phyloP scores from a whole-genome alignment of 1,140 invertebrate species.

The Leptinotarsa lineolata region DNA sequence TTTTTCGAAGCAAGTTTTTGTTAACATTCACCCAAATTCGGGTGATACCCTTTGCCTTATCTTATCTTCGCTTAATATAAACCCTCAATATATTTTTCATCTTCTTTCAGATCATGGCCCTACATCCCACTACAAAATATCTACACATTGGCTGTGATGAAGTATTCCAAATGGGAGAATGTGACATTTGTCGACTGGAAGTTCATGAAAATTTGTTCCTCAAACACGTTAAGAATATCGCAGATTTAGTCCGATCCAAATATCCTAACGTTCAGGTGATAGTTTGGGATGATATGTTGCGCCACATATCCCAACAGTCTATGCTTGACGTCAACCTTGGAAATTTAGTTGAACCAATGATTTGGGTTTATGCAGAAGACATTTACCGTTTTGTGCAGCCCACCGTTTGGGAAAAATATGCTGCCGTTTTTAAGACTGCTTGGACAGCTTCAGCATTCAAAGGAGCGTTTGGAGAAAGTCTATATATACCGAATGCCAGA shows the following conservation, averaged over 20 bases:
- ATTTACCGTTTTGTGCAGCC: constrained; percentile 57
- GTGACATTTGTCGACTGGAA: constrained; percentile 67
- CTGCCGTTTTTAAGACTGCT: constrained; percentile 79
- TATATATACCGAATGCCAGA: constrained; percentile 70
- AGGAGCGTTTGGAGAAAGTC: constrained; percentile 78
- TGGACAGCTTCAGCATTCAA: constrained; percentile 95
- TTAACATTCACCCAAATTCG: too few species aligned
- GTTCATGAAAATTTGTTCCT: constrained; percentile 68
- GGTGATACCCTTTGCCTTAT: too few species aligned
- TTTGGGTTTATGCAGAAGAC: constrained; percentile 78
- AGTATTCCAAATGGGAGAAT: constrained; percentile 83
- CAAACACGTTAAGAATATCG: constrained; percentile 69
- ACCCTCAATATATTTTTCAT: constrained; percentile 1
- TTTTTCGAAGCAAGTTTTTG: too few species aligned
- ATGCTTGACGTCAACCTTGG: constrained; percentile 73
- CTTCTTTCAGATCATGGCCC: constrained; percentile 63
- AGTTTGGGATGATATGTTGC: constrained; percentile 96
- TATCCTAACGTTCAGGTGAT: constrained; percentile 69
- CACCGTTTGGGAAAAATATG: constrained; percentile 79
- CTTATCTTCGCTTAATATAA: too few species aligned
- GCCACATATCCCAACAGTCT: constrained; percentile 69
- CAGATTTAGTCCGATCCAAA: constrained; percentile 65
- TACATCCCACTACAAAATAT: constrained; percentile 49
- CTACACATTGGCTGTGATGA: constrained; percentile 84
- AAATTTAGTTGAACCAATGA: constrained; percentile 80